Evolutionary conservation across 92 coral and sea anemone species (phyloP), one percentile per base, ranked within the genome.

Genomic region (Bergia sp.): DNA sequence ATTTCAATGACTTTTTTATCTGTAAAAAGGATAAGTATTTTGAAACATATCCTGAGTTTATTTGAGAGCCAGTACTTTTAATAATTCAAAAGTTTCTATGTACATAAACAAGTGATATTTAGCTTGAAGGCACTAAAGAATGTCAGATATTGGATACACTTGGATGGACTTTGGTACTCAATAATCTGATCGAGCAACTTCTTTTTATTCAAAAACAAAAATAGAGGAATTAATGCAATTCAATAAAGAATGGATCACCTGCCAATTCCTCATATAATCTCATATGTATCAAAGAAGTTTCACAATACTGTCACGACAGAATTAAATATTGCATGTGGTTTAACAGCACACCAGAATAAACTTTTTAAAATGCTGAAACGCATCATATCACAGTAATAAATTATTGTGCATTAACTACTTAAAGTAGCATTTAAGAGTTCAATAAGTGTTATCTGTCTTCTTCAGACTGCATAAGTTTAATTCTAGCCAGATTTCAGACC

Each of bases 161-260:
- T 61, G 69, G 29, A 61, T 61, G 69, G 8, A 61, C 23, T 38
- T 37, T 80, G 11, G 13, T 55, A 5, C 66, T 79, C 7, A 47
- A 21, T 29, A 55, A 37, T 50, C 55, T 36, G 36, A 20, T 1
- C 18, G 6, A 78, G 15, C 38, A 15, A 53, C 29, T 80, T 42
- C 15, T 80, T 29, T 41, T 55, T 80, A 29, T 53, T 12, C 2
- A 18, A 3, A 80, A 37, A 57, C 4, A 5, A 80, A 37, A 55
- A 53, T 7, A 12, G 12, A 5, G 20, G 85, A 74, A 74, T 37
- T 55, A 57, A 66, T 37, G 13, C 45, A 47, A 37, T 57, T 57
- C 58, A 80, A 80, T 80, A 36, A 55, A 37, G 44, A 80, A 55
- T 57, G 72, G 38, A 38, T 37, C 85, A 80, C 85, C 85, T 80